Base-by-base conservation (phyloP, 2,113 vertebrate species). In the Corythaeola cristata region DNA sequence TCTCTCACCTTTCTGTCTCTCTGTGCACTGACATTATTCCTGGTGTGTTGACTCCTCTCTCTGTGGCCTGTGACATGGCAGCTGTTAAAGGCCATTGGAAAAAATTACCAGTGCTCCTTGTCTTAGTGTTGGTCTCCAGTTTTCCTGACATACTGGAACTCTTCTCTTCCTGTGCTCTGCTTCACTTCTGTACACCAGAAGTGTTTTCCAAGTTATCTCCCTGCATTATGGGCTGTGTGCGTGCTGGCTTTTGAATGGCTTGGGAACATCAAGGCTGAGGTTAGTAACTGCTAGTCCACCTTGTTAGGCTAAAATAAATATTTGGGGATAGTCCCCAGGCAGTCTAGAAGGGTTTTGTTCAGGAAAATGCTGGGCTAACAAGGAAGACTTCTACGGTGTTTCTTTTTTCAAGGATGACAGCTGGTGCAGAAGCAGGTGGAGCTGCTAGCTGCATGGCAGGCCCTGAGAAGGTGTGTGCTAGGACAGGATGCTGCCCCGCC, bases 401-500 rank as follows among this genome's bases (percentile, higher is more conserved):
- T 49, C 32, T 4, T 5, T 82, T 90, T 44, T 27, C 52, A 62
- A 41, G 59, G 59, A 7, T 58, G 52, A 27, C 12, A 35, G 11
- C 17, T 52, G 47, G 28, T 85, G 26, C 52, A 59, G 49, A 59
- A 72, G 32, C 15, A 67, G 62, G 18, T 58, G 27, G 52, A 68
- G 35, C 5, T 52, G 53, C 39, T 39, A 47, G 19, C 32, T 82
- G 37, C 0, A 1, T 41, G 53, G 30, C 71, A 37, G 44, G 37
- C 28, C 17, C 21, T 35, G 53, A 67, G 80, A 19, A 68, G 52
- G 22, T 50, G 35, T 47, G 39, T 88, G 53, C 35, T 72, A 19
- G 56, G 67, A 32, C 35, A 59, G 44, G 39, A n/a, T 35, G 35
- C 17, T 0, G 0, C 49, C 35, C 9, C 11, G 3, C 39, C 0